Evolutionary conservation across 2,888 invertebrate species (phyloP), one percentile per base, ranked within the genome.

Genomic region (Carterocephalus palaemon): DNA sequence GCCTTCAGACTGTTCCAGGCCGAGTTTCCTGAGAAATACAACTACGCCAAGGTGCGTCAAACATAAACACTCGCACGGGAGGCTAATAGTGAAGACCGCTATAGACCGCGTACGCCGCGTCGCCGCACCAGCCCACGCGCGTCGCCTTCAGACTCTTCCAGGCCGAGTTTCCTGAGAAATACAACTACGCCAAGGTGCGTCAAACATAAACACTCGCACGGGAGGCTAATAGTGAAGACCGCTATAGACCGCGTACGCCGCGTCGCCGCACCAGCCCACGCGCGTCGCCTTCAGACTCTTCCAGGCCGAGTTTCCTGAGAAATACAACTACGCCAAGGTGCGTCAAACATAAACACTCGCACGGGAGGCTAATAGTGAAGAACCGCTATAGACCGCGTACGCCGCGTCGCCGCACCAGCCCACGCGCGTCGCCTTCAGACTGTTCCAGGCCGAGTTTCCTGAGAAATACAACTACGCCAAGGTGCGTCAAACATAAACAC

Each of bases 381-480:
- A n/a, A n/a, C n/a, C n/a, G n/a, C n/a, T n/a, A n/a, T n/a, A n/a
- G n/a, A 20, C 20, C 4, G 20, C 7, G 4, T n/a, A n/a, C n/a
- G n/a, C n/a, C n/a, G 89, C 90, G 10, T 88, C 93, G 0, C 85
- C 86, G 2, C 90, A 91, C 57, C 89, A 90, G 50, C 89, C 90
- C 51, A 90, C 92, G 1, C 86, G 94, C 56, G 89, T 92, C 57
- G 88, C 89, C 2, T 94, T 94, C 72, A 85, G 94, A 52, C 75
- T 91, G 62, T 95, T 93, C 76, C 92, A 93, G 70, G 91, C 89
- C 0, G 80, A 88, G 17, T 85, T 89, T 73, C 95, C 95, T 0
- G 90, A 92, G 1, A 92, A 89, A 71, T 92, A 91, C 65, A 92
- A 94, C 67, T 95, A 95, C 68, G 83, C 86, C 42, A 92, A 92